Conservation (phyloP, 2,113 vertebrate species). For the Psophia crepitans region DNA sequence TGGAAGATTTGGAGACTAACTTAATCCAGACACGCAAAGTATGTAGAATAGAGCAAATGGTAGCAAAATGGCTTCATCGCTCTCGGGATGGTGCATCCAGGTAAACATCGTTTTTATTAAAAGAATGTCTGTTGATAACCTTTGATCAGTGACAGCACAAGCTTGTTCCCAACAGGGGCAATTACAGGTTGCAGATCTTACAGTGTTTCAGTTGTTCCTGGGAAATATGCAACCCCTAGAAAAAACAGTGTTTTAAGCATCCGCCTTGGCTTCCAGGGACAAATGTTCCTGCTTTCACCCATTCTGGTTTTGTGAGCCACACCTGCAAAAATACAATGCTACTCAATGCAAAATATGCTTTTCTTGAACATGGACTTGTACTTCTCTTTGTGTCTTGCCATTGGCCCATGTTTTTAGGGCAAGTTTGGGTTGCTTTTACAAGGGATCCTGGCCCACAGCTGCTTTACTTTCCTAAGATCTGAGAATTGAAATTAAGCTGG, state of each 20-base stretch:
- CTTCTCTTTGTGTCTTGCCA: background rate
- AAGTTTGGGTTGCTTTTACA: background rate
- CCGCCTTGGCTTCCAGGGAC: background rate
- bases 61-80: slow-evolving; percentile 93
- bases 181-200: background rate
- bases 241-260: background rate
- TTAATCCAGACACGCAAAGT: slow-evolving; percentile 85
- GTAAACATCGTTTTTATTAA: slow-evolving; percentile 59
- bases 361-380: background rate
- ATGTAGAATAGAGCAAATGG: slow-evolving; percentile 92
- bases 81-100: slow-evolving; percentile 86
- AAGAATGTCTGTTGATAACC: background rate
- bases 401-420: background rate
- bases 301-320: background rate
- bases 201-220: background rate
- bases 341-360: background rate
- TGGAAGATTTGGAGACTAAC: slow-evolving; percentile 93
- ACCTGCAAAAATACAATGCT: background rate
- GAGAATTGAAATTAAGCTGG: background rate
- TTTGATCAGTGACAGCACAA: background rate
- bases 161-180: background rate
- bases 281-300: background rate
- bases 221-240: background rate
- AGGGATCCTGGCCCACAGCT: background rate
- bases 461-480: background rate